These are phyloP conservation scores for Zaprionus obscuricornis DNA, from an alignment of 2,888 invertebrate species.

Conservation along the genomic window DNA sequence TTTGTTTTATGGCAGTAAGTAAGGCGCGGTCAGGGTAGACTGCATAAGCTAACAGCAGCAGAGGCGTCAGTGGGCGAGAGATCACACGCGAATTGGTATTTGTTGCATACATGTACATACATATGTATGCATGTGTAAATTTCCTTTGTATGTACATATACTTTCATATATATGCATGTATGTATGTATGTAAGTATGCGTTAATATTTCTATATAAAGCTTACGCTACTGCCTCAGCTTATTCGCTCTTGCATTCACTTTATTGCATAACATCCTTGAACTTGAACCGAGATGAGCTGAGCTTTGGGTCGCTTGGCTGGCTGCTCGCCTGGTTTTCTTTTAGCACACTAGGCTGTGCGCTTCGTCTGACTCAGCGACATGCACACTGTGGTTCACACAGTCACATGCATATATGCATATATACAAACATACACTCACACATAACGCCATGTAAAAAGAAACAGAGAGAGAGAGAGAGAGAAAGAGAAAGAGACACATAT, in stretches of 20 bases:
- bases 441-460: no score
- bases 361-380: constrained; percentile 43
- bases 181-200: constrained; percentile 3
- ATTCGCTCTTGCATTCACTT: constrained; percentile 39
- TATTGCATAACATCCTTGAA: constrained; percentile 83
- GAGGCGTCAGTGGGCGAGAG: constrained; percentile 30
- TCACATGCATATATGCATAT: not conserved
- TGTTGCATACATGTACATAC: constrained; percentile 3
- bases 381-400: constrained; percentile 8
- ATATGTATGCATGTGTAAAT: constrained; percentile 5
- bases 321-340: constrained; percentile 53
- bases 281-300: constrained; percentile 68
- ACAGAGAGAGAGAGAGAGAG: no score
- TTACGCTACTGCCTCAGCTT: constrained; percentile 14
- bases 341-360: constrained; percentile 18
- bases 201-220: no score
- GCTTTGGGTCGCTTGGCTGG: constrained; percentile 67
- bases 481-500: no score
- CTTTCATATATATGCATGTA: not conserved
- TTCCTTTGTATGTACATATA: constrained; percentile 5
- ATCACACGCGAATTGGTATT: constrained; percentile 39
- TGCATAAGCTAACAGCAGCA: constrained; percentile 58
- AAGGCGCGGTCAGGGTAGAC: constrained; percentile 71
- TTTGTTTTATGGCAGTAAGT: constrained; percentile 46
- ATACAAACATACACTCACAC: not conserved